phyloP scores from a whole-genome alignment of 2,888 invertebrate species.

The Tachina lurida region DNA sequence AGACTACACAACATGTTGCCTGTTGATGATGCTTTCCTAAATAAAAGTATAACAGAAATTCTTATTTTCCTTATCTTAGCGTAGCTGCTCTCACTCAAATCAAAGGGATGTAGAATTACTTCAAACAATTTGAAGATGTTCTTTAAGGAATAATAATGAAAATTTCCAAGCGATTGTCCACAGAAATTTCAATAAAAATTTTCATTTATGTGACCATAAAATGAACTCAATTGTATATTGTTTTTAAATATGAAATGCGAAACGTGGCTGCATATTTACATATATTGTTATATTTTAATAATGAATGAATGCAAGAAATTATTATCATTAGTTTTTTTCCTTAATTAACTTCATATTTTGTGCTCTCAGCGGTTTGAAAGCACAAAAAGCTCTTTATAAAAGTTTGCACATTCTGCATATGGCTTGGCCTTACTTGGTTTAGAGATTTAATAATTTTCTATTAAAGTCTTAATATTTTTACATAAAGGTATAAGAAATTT shows the following conservation, averaged over 20 bases:
- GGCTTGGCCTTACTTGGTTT: too few species aligned
- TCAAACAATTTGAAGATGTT: background rate
- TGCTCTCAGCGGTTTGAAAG: too few species aligned
- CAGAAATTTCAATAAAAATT: constrained; percentile 29
- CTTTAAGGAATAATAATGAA: constrained; percentile 18
- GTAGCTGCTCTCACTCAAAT: constrained; percentile 1
- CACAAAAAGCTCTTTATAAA: too few species aligned
- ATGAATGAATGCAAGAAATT: background rate
- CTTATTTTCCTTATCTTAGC: background rate
- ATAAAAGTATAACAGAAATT: background rate
- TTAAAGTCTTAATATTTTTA: too few species aligned
- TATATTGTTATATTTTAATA: background rate
- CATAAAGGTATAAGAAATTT: too few species aligned
- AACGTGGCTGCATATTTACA: background rate
- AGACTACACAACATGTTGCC: constrained; percentile 38
- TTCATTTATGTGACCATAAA: constrained; percentile 33
- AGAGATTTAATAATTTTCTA: too few species aligned
- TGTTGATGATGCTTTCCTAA: background rate
- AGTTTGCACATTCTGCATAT: too few species aligned
- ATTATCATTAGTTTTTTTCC: too few species aligned
- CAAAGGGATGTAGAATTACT: constrained; percentile 35
- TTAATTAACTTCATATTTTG: too few species aligned
- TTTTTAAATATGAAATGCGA: background rate
- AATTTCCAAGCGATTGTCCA: constrained; percentile 35
- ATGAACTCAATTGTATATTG: constrained; percentile 17